A percentile compares a stretch with the other conserved stretches of the same genome.
These are phyloP conservation scores for Hirundo rustica DNA, from an alignment of 2,797 vertebrate genomes.

Conservation along the genomic window DNA sequence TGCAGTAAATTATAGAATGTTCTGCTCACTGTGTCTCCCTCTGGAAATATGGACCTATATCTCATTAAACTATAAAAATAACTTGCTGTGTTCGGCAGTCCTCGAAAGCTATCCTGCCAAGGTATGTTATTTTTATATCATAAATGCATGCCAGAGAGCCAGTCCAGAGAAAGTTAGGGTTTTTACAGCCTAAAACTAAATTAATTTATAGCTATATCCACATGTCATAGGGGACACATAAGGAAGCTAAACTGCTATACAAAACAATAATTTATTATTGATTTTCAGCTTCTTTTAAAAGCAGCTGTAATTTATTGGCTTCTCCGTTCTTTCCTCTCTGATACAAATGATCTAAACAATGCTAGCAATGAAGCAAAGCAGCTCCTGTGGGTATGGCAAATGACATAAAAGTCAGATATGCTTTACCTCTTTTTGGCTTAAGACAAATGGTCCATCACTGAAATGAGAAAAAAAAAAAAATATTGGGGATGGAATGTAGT, in stretches of 20 bases:
- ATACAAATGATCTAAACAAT: slow-evolving; percentile 40
- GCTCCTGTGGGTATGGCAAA: slow-evolving; percentile 36
- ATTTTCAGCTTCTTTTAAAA: slow-evolving; percentile 72
- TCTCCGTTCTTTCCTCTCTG: slow-evolving; percentile 26
- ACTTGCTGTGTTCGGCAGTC: slow-evolving; percentile 52
- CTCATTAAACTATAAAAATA: slow-evolving; percentile 79
- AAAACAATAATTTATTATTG: slow-evolving; percentile 78
- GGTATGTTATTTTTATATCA: slow-evolving; percentile 73
- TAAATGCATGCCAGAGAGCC: slow-evolving; percentile 56
- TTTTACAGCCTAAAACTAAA: slow-evolving; percentile 65
- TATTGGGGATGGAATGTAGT: background rate
- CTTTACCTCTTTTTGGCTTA: background rate
- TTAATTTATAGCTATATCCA: slow-evolving; percentile 75
- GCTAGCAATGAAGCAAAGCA: background rate
- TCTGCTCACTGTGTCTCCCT: slow-evolving; percentile 65
- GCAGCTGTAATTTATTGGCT: slow-evolving; percentile 62
- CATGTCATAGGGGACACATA: slow-evolving; percentile 63
- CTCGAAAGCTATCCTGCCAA: slow-evolving; percentile 66
- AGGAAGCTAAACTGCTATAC: slow-evolving; percentile 60
- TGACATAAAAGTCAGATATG: background rate
- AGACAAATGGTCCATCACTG: background rate
- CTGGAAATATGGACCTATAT: slow-evolving; percentile 64
- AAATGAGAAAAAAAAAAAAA: background rate
- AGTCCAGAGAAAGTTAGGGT: slow-evolving; percentile 40
- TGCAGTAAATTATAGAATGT: slow-evolving; percentile 77